phyloP scores from a whole-genome alignment of 2,888 invertebrate species.

The Macaria liturata region DNA sequence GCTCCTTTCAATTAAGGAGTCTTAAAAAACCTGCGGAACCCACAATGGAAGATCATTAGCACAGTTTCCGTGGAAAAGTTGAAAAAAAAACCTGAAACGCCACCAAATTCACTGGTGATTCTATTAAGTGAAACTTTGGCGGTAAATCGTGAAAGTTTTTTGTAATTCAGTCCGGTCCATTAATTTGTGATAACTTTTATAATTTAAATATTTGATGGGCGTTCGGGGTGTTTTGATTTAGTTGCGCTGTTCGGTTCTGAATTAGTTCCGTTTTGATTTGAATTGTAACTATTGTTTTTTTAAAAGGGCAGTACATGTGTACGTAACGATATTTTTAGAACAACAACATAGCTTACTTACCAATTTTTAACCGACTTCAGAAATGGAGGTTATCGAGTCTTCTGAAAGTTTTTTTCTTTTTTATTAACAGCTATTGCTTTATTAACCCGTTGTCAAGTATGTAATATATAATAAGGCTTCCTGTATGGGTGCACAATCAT shows the following conservation, averaged over 20 bases:
- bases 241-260: not conserved
- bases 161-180: conserved; percentile 47
- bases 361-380: no score
- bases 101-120: conserved; percentile 64
- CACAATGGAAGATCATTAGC: conserved; percentile 62
- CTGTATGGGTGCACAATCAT: no score
- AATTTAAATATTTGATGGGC: conserved; percentile 30
- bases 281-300: no score
- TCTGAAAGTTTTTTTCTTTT: no score
- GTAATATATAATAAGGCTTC: no score
- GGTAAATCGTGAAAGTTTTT: conserved; percentile 50
- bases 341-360: no score
- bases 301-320: no score
- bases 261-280: not conserved
- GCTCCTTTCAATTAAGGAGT: conserved; percentile 55
- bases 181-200: conserved; percentile 42
- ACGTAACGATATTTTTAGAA: no score
- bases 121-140: conserved; percentile 53
- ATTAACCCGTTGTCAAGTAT: no score
- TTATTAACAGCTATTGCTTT: no score
- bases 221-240: conserved; percentile 10
- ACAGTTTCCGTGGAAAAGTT: conserved; percentile 41
- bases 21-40: conserved; percentile 56
- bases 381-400: no score
- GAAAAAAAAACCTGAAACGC: conserved; percentile 41